Percentiles rank a stretch among this genome's conserved stretches.
phyloP scores from a whole-genome alignment of 2,113 vertebrate genomes.

The Vombatus ursinus region DNA sequence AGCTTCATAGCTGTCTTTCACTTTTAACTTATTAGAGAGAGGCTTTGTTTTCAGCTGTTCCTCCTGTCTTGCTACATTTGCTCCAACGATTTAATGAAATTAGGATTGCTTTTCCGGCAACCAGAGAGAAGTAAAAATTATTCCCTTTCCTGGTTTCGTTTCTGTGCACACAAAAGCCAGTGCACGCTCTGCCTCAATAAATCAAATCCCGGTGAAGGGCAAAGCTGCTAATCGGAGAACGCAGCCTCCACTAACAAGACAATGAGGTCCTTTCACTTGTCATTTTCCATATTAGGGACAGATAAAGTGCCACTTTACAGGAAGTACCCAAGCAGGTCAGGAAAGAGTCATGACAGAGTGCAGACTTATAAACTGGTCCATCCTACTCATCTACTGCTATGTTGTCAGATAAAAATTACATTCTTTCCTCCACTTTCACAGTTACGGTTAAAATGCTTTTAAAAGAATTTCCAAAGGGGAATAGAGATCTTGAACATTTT shows the following conservation, averaged over 20 bases:
- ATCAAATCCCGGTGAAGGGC: conserved; percentile 82
- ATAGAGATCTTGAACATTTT: conserved; percentile 36
- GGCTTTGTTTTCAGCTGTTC: conserved; percentile 57
- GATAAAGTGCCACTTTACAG: conserved; percentile 71
- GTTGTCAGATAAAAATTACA: conserved; percentile 22
- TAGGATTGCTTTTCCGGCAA: conserved; percentile 64
- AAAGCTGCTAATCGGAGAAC: conserved; percentile 80
- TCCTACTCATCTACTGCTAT: neutral
- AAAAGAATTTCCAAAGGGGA: conserved; percentile 17
- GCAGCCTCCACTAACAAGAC: conserved; percentile 70
- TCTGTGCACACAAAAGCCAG: conserved; percentile 74
- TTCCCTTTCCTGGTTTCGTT: conserved; percentile 69
- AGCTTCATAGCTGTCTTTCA: conserved; percentile 51
- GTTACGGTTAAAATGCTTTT: conserved; percentile 23
- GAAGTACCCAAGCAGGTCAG: conserved; percentile 68
- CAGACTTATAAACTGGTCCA: conserved; percentile 1
- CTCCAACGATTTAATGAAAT: conserved; percentile 72
- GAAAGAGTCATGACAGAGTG: conserved; percentile 28
- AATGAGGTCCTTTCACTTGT: conserved; percentile 61
- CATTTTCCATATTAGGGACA: conserved; percentile 70
- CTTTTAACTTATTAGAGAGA: conserved; percentile 62
- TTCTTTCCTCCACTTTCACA: conserved; percentile 37
- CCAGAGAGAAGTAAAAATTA: conserved; percentile 79
- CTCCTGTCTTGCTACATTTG: conserved; percentile 66
- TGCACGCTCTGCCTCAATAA: conserved; percentile 76